These are phyloP conservation scores for Hetaerina americana DNA, from an alignment of 1,140 invertebrate species.

Conservation along the genomic window DNA sequence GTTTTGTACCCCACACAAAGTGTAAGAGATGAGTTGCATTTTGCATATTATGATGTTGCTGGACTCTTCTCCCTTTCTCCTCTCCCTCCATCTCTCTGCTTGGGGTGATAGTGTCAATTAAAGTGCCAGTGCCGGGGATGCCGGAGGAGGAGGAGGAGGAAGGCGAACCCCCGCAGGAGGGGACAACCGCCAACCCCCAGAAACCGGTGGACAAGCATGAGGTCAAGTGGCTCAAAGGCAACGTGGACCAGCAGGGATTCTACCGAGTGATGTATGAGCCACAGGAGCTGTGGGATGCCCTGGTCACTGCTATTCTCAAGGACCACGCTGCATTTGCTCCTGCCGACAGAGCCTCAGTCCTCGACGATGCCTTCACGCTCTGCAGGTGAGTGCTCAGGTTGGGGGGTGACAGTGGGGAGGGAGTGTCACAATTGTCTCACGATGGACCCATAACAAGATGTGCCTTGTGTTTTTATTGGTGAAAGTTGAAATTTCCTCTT, in stretches of 20 bases:
- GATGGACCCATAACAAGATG: too few species aligned
- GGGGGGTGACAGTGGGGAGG: too few species aligned
- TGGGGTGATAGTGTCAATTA: conserved; percentile 54
- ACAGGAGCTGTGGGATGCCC: conserved; percentile 53
- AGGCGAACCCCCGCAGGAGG: neutral
- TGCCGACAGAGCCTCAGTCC: conserved; percentile 56
- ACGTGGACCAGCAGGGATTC: conserved; percentile 74
- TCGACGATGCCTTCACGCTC: conserved; percentile 65
- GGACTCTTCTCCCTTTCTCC: too few species aligned
- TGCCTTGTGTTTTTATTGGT: too few species aligned
- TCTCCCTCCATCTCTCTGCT: too few species aligned
- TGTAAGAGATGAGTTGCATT: too few species aligned
- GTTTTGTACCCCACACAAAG: too few species aligned
- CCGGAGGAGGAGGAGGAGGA: neutral
- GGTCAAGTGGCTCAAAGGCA: conserved; percentile 70
- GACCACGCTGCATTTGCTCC: conserved; percentile 55
- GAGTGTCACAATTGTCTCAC: too few species aligned
- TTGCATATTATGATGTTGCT: too few species aligned
- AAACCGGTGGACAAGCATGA: neutral
- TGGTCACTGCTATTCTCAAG: conserved; percentile 51
- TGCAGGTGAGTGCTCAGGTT: conserved; percentile 40
- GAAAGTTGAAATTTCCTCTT: neutral
- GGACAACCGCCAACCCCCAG: neutral
- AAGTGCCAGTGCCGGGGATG: conserved; percentile 34
- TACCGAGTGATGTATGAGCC: conserved; percentile 73